Conservation (phyloP, 2,888 invertebrate genomes). For the Agrotis clavis region DNA sequence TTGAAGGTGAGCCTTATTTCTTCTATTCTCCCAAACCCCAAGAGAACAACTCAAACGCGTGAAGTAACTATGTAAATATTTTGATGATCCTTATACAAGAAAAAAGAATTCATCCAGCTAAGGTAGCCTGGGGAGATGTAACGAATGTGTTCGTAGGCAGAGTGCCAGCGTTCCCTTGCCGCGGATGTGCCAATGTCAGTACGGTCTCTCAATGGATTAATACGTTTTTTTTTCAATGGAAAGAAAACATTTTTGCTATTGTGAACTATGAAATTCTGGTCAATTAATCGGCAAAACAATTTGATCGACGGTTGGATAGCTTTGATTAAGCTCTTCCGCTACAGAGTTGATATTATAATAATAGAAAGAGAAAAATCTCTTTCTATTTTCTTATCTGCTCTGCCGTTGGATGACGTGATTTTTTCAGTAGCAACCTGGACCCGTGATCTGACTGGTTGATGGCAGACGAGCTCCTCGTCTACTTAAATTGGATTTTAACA, state of each 20-base stretch:
- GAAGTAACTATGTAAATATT: conserved; percentile 38
- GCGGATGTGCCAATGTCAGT: conserved; percentile 33
- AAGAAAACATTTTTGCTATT: not conserved
- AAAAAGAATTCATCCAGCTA: conserved; percentile 14
- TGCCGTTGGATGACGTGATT: too few relatives aligned
- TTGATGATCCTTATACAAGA: conserved; percentile 23
- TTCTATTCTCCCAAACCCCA: conserved; percentile 5
- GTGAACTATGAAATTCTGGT: not conserved
- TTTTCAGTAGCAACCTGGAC: too few relatives aligned
- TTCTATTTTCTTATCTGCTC: too few relatives aligned
- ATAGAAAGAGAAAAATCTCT: too few relatives aligned
- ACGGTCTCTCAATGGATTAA: conserved; percentile 15
- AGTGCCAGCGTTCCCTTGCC: conserved; percentile 26
- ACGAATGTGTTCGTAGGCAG: conserved; percentile 32
- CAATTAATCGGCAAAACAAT: too few relatives aligned
- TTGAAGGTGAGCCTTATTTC: not conserved
- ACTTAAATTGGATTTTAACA: not conserved
- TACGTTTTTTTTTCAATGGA: conserved; percentile 8
- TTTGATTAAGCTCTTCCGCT: too few relatives aligned
- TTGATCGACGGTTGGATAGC: too few relatives aligned
- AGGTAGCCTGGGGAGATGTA: conserved; percentile 7
- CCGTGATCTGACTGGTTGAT: too few relatives aligned
- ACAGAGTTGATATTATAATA: too few relatives aligned
- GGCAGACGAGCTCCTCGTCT: not conserved
- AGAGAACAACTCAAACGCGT: not conserved